These are phyloP conservation scores for Megalonaias nervosa DNA, from an alignment of 1,140 invertebrate species.

Conservation along the genomic window DNA sequence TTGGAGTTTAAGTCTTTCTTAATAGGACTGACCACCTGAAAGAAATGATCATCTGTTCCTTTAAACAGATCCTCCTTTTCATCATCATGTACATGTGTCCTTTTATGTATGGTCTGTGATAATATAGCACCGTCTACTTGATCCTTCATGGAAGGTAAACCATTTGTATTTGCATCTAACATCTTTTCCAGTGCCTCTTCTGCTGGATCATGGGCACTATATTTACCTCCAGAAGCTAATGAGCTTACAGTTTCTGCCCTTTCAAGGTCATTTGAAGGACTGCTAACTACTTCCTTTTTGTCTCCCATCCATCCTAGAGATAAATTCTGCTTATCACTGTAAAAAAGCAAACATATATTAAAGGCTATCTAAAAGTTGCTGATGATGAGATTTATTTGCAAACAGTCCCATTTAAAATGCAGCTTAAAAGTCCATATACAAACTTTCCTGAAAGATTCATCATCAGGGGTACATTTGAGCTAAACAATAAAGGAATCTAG, in stretches of 20 bases:
- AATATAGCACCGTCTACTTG: conserved; percentile 1
- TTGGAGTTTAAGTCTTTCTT: too few relatives aligned
- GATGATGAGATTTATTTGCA: too few relatives aligned
- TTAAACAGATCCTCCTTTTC: conserved; percentile 29
- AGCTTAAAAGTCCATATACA: neutral
- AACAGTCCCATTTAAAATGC: neutral
- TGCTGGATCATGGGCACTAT: conserved; percentile 27
- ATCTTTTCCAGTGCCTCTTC: conserved; percentile 18
- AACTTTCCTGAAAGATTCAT: neutral
- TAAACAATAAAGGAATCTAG: neutral
- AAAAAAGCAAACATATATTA: neutral
- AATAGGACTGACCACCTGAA: conserved; percentile 3
- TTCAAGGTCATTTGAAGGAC: conserved; percentile 29
- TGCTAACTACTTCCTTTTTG: conserved; percentile 27
- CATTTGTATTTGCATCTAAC: neutral
- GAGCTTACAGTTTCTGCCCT: conserved; percentile 47
- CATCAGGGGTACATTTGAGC: neutral
- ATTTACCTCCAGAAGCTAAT: conserved; percentile 39
- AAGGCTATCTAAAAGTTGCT: neutral
- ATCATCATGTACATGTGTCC: neutral
- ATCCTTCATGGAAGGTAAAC: neutral
- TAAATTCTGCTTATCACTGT: conserved; percentile 27
- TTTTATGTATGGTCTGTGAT: neutral
- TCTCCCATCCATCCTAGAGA: conserved; percentile 13
- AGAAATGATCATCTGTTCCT: conserved; percentile 28